Base-by-base conservation (phyloP, 92 coral and sea anemone species). In the Actinostola sp. region DNA sequence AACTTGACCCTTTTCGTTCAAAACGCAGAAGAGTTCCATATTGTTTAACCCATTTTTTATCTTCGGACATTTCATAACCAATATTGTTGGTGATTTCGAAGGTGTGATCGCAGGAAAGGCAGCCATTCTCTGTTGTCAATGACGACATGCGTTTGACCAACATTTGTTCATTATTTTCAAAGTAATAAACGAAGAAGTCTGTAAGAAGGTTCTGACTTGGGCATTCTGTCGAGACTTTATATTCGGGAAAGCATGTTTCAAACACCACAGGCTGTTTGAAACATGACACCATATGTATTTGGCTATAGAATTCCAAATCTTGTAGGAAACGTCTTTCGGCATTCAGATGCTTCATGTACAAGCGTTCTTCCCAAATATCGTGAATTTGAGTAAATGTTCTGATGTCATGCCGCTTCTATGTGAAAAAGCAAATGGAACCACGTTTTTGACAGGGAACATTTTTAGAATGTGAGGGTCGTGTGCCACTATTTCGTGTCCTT, bases 31-130 rank as follows among this genome's bases (percentile, higher is more conserved):
- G 34, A 9, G 75, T 48, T 20, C 67, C 69, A 55, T 29, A 80
- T 49, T 81, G 92, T 57, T 58, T 63, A 14, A 55, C 63, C 92
- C 88, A 86, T 50, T 70, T 56, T n/a, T 51, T 45, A 35, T 82
- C 92, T 52, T 34, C 46, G 30, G 42, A 71, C 49, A 38, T 82
- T 59, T 25, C 58, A n/a, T n/a, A n/a, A 27, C 87, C 91, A 59
- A 86, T 64, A 29, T 64, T 86, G 21, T 58, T 54, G 2, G 81
- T 62, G 12, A 67, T 57, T 52, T 81, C 71, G 42, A 86, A 86
- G 29, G 91, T 81, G 43, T 86, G 87, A 43, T 85, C 86, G 36
- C 76, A 80, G 34, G 67, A 73, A 20, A 85, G 66, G 86, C 91
- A 80, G 28, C 67, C 85, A 34, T 61, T 68, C 26, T 44, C 76